These are phyloP conservation scores for Microtus richardsoni DNA, from an alignment of 2,113 vertebrate species.

Conservation along the genomic window DNA sequence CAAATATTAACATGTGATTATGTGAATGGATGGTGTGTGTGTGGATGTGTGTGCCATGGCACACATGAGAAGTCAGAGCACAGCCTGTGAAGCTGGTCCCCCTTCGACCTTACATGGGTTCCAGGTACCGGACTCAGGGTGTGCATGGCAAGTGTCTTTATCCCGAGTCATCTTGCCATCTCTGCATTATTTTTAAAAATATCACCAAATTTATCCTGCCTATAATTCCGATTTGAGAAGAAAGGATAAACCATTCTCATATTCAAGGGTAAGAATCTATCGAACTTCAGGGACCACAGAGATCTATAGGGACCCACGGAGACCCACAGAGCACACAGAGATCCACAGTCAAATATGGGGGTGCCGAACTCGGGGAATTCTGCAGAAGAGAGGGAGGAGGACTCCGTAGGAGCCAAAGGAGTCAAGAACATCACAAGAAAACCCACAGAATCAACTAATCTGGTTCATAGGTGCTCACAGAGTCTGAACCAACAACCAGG, in stretches of 20 bases:
- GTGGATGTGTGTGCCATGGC: background rate
- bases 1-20: background rate
- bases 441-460: background rate
- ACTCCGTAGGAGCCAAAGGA: background rate
- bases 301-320: no score
- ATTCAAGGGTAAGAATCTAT: background rate
- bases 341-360: no score
- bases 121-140: background rate
- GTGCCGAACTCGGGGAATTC: no score
- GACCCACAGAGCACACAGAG: no score
- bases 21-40: background rate
- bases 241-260: background rate
- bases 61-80: background rate
- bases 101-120: background rate
- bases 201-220: background rate
- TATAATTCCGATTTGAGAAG: conserved; percentile 54
- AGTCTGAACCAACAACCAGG: background rate
- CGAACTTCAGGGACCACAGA: background rate
- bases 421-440: background rate
- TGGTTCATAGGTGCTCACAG: background rate
- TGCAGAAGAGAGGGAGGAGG: background rate
- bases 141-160: background rate
- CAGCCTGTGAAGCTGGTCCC: no score
- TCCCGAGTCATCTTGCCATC: no score
- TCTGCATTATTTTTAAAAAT: background rate